Percentiles rank a stretch among this genome's conserved stretches.
phyloP scores from a whole-genome alignment of 2,797 vertebrate species.

The Aeoliscus strigatus region DNA sequence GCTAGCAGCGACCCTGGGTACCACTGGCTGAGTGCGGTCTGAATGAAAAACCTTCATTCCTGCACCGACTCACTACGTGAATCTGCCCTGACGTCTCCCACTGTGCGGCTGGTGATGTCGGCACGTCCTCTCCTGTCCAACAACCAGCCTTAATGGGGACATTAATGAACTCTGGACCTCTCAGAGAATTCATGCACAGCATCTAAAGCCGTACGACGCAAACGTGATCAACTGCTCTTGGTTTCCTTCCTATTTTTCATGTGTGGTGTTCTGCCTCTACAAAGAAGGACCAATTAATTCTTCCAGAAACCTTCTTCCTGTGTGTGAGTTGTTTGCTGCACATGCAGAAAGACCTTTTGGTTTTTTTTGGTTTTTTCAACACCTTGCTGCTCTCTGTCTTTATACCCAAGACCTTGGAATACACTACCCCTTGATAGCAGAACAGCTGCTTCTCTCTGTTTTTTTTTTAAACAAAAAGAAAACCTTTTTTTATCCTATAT shows the following conservation, averaged over 20 bases:
- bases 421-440: constrained; percentile 31
- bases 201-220: constrained; percentile 40
- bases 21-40: too few relatives aligned
- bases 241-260: constrained; percentile 23
- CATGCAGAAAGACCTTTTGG: constrained; percentile 29
- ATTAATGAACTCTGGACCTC: constrained; percentile 66
- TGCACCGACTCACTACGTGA: too few relatives aligned
- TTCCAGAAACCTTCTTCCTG: constrained; percentile 14
- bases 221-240: constrained; percentile 31
- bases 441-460: constrained; percentile 22
- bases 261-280: constrained; percentile 18
- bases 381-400: too few relatives aligned
- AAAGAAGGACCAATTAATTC: constrained; percentile 33
- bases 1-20: too few relatives aligned
- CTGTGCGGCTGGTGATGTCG: too few relatives aligned
- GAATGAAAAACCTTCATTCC: too few relatives aligned
- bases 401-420: constrained; percentile 11
- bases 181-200: constrained; percentile 55
- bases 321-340: constrained; percentile 39
- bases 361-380: constrained; percentile 32
- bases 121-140: too few relatives aligned
- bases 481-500: too few relatives aligned
- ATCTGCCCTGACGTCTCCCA: too few relatives aligned
- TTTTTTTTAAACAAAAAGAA: too few relatives aligned
- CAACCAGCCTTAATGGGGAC: constrained; percentile 65